Base-by-base conservation (phyloP, 2,113 vertebrate species). In the Phasianus colchicus region DNA sequence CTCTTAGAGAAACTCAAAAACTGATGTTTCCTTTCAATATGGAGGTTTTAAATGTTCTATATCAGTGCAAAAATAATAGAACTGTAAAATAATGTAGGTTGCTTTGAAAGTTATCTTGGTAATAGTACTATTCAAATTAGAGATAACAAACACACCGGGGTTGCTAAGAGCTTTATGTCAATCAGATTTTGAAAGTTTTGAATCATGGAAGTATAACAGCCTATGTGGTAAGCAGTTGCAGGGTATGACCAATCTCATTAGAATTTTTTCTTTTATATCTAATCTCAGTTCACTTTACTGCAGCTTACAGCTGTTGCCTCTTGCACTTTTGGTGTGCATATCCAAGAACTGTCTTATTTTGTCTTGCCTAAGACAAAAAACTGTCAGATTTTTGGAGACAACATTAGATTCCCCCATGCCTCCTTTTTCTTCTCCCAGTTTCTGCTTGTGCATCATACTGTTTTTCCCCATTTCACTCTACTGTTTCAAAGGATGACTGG, bases 391-490 rank as follows among this genome's bases (percentile, higher is more conserved):
- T 8, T 8, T 47, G 36, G 81, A 58, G n/a, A 43, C 29, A 64
- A 54, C 17, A 47, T 0, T 21, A 12, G 11, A 27, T 48, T 75
- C 4, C 7, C 7, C 2, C 4, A 3, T 42, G 13, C 6, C 12
- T 65, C n/a, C 43, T 30, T 69, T 25, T 16, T 5, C 40, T 79
- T 12, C 52, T 72, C 18, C 11, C 34, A 81, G 2, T 11, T 25
- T 47, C 43, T 65, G 4, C 6, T 82, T 66, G 57, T 43, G 22
- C 22, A 43, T 52, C 0, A 0, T 29, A 6, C 17, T 57, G 1
- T 34, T 36, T 60, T 16, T 64, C 10, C 4, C 4, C 3, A 29
- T 52, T 80, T 38, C 48, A 70, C 4, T 14, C 11, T 74, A 9
- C 16, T 38, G 3, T 63, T 89, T 83, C 45, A 65, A 57, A 48